These are phyloP conservation scores for Plebejus argus DNA, from an alignment of 2,888 invertebrate species.

Conservation along the genomic window DNA sequence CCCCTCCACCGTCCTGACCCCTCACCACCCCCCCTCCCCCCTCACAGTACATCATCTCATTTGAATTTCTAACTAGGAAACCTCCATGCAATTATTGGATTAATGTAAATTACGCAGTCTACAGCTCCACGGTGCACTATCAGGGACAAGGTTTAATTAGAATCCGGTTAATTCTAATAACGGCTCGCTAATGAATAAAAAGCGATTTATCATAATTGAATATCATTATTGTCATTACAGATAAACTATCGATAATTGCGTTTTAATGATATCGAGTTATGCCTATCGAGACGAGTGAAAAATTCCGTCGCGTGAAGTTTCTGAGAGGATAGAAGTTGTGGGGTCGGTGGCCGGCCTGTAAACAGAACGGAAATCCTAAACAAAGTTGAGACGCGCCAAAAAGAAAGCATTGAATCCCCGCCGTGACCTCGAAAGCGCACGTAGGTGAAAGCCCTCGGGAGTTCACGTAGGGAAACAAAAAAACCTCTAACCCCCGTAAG, in stretches of 20 bases:
- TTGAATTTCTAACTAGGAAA: slow-evolving; percentile 96
- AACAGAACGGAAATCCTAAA: slow-evolving; percentile 49
- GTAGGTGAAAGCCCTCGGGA: slow-evolving; percentile 79
- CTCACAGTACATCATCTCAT: slow-evolving; percentile 88
- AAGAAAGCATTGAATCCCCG: slow-evolving; percentile 64
- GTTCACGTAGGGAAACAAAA: slow-evolving; percentile 78
- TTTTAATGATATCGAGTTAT: neutral
- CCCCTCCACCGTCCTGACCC: slow-evolving; percentile 56
- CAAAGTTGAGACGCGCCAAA: slow-evolving; percentile 60
- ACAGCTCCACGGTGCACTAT: slow-evolving; percentile 81
- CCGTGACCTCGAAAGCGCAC: slow-evolving; percentile 80
- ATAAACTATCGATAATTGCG: slow-evolving; percentile 14
- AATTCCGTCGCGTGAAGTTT: neutral
- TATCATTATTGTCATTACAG: slow-evolving; percentile 27
- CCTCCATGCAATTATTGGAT: slow-evolving; percentile 96
- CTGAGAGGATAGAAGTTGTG: neutral
- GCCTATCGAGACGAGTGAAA: neutral
- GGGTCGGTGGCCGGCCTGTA: slow-evolving; percentile 38
- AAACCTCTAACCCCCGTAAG: slow-evolving; percentile 71
- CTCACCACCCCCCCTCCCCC: slow-evolving; percentile 58
- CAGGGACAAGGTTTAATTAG: slow-evolving; percentile 79
- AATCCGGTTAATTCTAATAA: slow-evolving; percentile 78
- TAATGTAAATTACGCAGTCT: slow-evolving; percentile 95
- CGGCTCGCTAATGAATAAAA: slow-evolving; percentile 50
- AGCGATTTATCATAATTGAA: slow-evolving; percentile 34